Conservation (phyloP, 2,888 invertebrate species). For the Incurvaria masculella region DNA sequence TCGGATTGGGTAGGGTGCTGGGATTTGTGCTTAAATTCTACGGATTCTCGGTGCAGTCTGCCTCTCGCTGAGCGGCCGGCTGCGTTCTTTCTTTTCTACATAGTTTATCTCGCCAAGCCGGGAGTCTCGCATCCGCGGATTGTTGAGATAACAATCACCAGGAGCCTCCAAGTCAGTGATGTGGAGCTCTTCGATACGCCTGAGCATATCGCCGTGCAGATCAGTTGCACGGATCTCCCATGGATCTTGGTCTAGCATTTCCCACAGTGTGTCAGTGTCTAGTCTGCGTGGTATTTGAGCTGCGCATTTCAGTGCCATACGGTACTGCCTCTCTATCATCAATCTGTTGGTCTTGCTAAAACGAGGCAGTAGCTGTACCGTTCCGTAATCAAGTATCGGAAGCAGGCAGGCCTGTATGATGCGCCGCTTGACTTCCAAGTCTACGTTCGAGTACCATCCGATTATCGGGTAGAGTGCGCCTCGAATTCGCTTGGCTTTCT, state of each 20-base stretch:
- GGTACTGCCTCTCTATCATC: conserved; percentile 10
- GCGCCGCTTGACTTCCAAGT: conserved; percentile 9
- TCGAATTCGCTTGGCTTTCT: conserved; percentile 6
- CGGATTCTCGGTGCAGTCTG: no score
- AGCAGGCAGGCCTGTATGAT: conserved; percentile 12
- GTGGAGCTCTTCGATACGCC: no score
- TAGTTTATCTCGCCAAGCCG: no score
- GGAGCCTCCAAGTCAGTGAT: no score
- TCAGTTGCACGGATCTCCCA: conserved; percentile 8
- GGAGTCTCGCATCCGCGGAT: no score
- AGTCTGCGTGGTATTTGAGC: conserved; percentile 4
- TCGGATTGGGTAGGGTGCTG: no score
- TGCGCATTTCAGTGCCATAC: conserved; percentile 5
- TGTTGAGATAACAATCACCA: no score
- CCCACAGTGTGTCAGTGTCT: conserved; percentile 9
- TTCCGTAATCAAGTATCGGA: conserved; percentile 12
- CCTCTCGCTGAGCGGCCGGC: no score
- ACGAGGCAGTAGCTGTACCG: conserved; percentile 12
- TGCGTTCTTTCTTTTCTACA: no score
- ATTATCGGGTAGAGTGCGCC: conserved; percentile 10
- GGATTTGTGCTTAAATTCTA: no score
- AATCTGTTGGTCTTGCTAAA: conserved; percentile 10
- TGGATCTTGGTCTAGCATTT: conserved; percentile 13
- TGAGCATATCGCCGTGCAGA: background rate
- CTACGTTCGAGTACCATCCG: conserved; percentile 10